Base-by-base conservation (phyloP, 2,113 vertebrate genomes). In the Cacatua alba region DNA sequence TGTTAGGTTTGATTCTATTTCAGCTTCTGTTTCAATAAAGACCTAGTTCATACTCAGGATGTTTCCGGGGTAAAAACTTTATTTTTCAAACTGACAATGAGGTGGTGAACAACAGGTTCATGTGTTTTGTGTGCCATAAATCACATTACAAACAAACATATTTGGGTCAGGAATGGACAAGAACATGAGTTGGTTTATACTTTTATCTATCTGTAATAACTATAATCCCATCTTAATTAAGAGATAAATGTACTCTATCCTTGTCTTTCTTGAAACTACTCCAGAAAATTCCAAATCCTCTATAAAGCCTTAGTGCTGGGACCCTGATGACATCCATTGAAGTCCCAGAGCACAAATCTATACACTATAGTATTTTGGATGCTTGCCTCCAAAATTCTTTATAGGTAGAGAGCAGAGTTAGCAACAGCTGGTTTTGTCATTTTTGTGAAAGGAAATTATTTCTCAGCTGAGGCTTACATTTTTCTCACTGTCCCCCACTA, bases 391-490 rank as follows among this genome's bases (percentile, higher is more conserved):
- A 53, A 28, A 94, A 82, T 48, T 44, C 53, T 93, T 94, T 68
- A 63, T 82, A 96, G 90, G 90, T 94, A 91, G 57, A 93, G 44
- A 57, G 2, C 1, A 5, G 67, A 60, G 28, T 59, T 78, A 80
- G 37, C 59, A 72, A 77, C 94, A 96, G 92, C 65, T 95, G 83
- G 57, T 85, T 96, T 95, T 94, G 62, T 18, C 74, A 89, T 94
- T 95, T 94, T 72, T 79, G 46, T 46, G 41, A 85, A 80, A 94
- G 44, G 11, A 94, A 94, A 87, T 72, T 28, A 77, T 94, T 87
- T 94, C 88, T 94, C 53, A 89, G 65, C 31, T 89, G 77, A 89
- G 17, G 16, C 14, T 94, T 79, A 60, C 52, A 85, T 85, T 89
- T 91, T 93, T 88, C 49, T 84, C 81, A 80, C 70, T 80, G 59